Base-by-base conservation (phyloP, 1,140 invertebrate species). In the Brachionus rubens region DNA sequence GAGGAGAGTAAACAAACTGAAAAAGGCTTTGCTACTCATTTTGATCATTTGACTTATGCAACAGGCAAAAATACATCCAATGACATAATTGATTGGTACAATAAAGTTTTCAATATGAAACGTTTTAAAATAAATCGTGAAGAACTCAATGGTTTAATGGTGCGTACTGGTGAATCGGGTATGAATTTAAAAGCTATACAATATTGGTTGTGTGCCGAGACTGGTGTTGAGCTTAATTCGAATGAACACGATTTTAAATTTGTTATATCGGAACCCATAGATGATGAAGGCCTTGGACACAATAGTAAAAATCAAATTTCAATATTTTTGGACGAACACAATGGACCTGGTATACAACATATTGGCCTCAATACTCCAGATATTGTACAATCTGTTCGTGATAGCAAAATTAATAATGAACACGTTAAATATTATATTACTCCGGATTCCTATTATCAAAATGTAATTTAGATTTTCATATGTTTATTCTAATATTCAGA, bases 131-230 rank as follows among this genome's bases (percentile, higher is more conserved):
- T 86, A 2, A 87, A 87, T 77, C 84, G 83, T 86, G 87, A 81
- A 78, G 77, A 56, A 52, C n/a, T 40, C 4, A 40, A 72, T 54
- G 68, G 68, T 33, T 24, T 72, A 12, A 48, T 72, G 30, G 68
- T 72, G 7, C 46, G n/a, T 19, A 72, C 68, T 0, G 81, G 79
- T 28, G 79, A 80, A 9, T 80, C 84, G 7, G 82, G 82, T 0
- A 77, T 85, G 76, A 78, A 83, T 21, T 76, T 88, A 59, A 84
- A 83, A 78, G 87, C 86, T 0, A 83, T 88, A 80, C 83, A 87
- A 75, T 88, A 87, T 80, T 87, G 85, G 84, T 81, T 81, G 70
- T 87, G 87, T 80, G 81, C 86, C 10, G 87, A 88, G 79, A 82
- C 79, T 3, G 86, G 86, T 5, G 40, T 86, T n/a, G 30, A 48